Evolutionary conservation across 2,113 vertebrate genomes (phyloP).

Genomic region (Cephalophus harveyi): DNA sequence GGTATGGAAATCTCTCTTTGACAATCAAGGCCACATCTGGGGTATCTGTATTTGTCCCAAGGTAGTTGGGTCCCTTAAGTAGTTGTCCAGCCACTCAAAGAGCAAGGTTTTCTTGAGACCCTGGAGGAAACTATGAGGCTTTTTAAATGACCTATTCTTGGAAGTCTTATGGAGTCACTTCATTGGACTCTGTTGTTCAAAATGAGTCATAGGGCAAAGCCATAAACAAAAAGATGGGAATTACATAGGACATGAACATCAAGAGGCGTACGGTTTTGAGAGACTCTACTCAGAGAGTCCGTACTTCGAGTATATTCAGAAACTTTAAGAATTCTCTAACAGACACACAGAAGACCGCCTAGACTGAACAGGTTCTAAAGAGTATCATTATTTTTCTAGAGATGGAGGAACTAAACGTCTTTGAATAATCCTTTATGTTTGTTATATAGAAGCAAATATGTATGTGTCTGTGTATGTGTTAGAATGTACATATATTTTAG

Average conservation of each 20-base stretch:
- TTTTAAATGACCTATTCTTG: neutral
- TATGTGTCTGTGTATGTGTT: neutral
- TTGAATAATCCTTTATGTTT: neutral
- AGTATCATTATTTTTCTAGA: neutral
- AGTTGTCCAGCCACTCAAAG: neutral
- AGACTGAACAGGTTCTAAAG: neutral
- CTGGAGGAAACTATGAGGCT: neutral
- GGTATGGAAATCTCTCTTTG: neutral
- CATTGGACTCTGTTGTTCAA: neutral
- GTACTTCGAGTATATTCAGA: neutral
- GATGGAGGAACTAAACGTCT: neutral
- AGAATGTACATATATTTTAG: neutral
- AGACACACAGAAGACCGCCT: neutral
- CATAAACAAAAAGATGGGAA: neutral
- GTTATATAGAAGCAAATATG: neutral
- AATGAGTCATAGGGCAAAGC: neutral
- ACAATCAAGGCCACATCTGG: fast-evolving
- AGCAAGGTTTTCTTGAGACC: neutral
- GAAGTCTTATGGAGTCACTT: neutral
- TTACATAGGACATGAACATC: neutral
- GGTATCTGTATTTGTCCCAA: neutral
- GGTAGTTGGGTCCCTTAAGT: neutral
- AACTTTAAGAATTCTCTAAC: neutral
- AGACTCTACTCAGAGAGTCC: neutral
- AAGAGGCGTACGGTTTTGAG: neutral